Base-by-base conservation (phyloP, 2,113 vertebrate genomes). In the Hymenochirus boettgeri region DNA sequence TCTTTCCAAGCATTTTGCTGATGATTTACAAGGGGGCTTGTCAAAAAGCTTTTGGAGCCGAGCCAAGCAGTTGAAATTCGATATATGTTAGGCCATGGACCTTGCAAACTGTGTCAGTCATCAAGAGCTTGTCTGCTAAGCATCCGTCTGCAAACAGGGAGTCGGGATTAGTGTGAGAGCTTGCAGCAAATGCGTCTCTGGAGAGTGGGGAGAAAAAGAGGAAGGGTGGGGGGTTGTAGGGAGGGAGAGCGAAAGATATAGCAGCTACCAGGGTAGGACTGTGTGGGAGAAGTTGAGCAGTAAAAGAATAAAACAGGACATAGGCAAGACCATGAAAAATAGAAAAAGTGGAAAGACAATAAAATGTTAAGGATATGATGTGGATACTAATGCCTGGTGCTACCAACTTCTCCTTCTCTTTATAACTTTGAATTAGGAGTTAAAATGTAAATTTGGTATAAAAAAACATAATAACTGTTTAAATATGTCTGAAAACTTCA, bases 21-120 rank as follows among this genome's bases (percentile, higher is more conserved):
- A 59, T 59, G 65, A 67, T 67, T 67, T 67, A 67, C 65, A 67
- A 59, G 65, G 33, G 27, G 59, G 31, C 65, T 53, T 39, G 65
- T 67, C 65, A 67, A 58, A n/a, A 47, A 31, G 31, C 56, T 52
- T 67, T 57, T 67, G 65, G 57, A 60, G 60, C 35, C 46, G 18
- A 21, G 56, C 56, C 65, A 67, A 35, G 56, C 56, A 51, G 56
- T 51, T 51, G 65, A 67, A 67, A 67, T 59, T 26, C 42, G 57
- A 67, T 67, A 67, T 59, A 53, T 67, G 65, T 59, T 60, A 67
- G 65, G 65, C 65, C 54, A 60, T 53, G 50, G 65, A 67, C 65
- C 65, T 60, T 66, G 56, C 65, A 67, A 67, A 60, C 65, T 33
- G 50, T 67, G 65, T 67, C 65, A 67, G 31, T 67, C 65, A 57